phyloP scores from a whole-genome alignment of 2,113 vertebrate genomes.

The Paramisgurnus dabryanus region DNA sequence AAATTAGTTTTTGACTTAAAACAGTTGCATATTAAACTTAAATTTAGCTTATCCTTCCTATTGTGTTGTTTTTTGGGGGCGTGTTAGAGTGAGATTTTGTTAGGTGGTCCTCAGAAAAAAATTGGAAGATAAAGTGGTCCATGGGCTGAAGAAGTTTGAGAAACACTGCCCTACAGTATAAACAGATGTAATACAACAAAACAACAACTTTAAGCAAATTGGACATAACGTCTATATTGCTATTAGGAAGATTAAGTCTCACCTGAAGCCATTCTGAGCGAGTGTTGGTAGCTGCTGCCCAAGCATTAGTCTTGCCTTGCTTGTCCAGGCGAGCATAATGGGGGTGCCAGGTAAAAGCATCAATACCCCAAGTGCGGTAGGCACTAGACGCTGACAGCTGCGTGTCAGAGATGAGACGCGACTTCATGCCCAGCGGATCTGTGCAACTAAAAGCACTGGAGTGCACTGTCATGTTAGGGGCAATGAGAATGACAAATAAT shows the following conservation, averaged over 20 bases:
- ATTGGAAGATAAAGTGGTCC: too few species aligned
- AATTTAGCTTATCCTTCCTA: too few species aligned
- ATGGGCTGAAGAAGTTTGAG: too few species aligned
- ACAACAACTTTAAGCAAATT: not conserved
- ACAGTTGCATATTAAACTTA: too few species aligned
- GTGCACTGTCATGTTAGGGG: constrained; percentile 75
- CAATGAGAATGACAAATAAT: constrained; percentile 33
- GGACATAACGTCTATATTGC: not conserved
- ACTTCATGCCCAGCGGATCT: constrained; percentile 90
- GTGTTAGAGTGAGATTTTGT: too few species aligned
- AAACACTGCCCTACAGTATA: not conserved
- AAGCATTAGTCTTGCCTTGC: constrained; percentile 92
- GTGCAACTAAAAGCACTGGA: constrained; percentile 90
- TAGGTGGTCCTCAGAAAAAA: too few species aligned
- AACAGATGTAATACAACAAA: not conserved
- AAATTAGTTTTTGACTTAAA: too few species aligned
- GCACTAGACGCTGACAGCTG: constrained; percentile 89
- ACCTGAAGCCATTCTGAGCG: constrained; percentile 94
- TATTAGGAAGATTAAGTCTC: not conserved
- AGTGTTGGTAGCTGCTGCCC: constrained; percentile 81
- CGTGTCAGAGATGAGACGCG: constrained; percentile 78
- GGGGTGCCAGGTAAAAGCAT: constrained; percentile 87
- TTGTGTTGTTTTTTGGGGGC: too few species aligned
- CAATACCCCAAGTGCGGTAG: constrained; percentile 89
- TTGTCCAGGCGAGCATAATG: constrained; percentile 88